Conservation (phyloP, 2,113 vertebrate species). For the Bufo bufo region DNA sequence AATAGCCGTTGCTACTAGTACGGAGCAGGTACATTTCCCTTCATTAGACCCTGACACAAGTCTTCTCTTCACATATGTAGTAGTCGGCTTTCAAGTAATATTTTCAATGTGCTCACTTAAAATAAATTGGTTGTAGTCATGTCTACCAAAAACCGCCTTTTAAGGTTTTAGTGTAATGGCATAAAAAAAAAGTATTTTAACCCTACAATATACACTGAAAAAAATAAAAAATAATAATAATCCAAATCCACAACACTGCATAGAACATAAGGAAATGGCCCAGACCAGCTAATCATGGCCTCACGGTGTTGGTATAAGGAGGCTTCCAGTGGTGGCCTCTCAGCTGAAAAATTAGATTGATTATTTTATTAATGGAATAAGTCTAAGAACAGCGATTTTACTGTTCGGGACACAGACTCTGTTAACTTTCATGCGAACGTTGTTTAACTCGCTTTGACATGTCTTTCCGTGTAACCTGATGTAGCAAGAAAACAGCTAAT, state of each 20-base stretch:
- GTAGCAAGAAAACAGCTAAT: constrained; percentile 50
- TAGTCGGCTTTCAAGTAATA: background rate
- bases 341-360: constrained; percentile 36
- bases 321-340: background rate
- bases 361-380: constrained; percentile 34
- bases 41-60: constrained; percentile 4
- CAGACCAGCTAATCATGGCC: background rate
- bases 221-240: background rate
- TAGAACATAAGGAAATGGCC: background rate
- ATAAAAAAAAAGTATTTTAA: background rate
- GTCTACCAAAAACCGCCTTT: background rate
- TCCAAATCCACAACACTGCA: background rate
- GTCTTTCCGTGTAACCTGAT: constrained; percentile 50
- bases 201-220: background rate
- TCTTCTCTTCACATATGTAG: background rate
- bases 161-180: background rate
- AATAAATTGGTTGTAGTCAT: constrained; percentile 18
- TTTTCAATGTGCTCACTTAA: background rate
- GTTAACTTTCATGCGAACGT: constrained; percentile 12
- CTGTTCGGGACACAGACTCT: constrained; percentile 26
- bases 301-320: background rate
- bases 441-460: constrained; percentile 37
- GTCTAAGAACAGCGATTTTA: constrained; percentile 8
- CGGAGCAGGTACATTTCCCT: constrained; percentile 5
- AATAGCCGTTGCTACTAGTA: background rate